Conservation (phyloP, 2,113 vertebrate genomes). For the Picathartes gymnocephalus region DNA sequence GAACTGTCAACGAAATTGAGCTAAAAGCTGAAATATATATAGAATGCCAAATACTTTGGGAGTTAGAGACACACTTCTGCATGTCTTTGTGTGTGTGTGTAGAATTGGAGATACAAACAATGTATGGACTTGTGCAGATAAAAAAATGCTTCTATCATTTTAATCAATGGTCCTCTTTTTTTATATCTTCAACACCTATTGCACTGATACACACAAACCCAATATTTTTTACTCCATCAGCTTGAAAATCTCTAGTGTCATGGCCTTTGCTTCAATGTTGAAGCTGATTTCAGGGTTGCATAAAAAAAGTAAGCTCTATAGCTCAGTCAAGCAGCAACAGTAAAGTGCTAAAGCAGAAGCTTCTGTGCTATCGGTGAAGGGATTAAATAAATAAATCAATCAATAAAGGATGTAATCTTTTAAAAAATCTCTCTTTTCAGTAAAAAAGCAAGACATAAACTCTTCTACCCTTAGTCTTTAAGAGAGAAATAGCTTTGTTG, state of each 20-base stretch:
- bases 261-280: constrained; percentile 33
- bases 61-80: background rate
- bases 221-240: constrained; percentile 50
- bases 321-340: constrained; percentile 40
- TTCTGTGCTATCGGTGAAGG: constrained; percentile 8
- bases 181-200: constrained; percentile 51
- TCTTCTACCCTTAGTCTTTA: background rate
- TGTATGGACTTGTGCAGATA: constrained; percentile 22
- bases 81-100: background rate
- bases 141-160: constrained; percentile 55
- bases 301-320: constrained; percentile 27
- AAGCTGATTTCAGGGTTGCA: constrained; percentile 52
- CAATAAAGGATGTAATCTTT: constrained; percentile 38
- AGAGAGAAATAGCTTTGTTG: background rate
- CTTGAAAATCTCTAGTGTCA: constrained; percentile 47
- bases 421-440: background rate
- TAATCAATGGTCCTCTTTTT: constrained; percentile 34
- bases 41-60: constrained; percentile 9
- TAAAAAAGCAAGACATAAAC: background rate
- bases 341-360: constrained; percentile 53
- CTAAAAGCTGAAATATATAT: background rate
- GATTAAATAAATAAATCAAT: constrained; percentile 57
- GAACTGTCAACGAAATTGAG: constrained; percentile 10
- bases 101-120: constrained; percentile 11
- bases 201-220: constrained; percentile 53